Conservation (phyloP, 2,888 invertebrate genomes). For the Melinaea marsaeus region DNA sequence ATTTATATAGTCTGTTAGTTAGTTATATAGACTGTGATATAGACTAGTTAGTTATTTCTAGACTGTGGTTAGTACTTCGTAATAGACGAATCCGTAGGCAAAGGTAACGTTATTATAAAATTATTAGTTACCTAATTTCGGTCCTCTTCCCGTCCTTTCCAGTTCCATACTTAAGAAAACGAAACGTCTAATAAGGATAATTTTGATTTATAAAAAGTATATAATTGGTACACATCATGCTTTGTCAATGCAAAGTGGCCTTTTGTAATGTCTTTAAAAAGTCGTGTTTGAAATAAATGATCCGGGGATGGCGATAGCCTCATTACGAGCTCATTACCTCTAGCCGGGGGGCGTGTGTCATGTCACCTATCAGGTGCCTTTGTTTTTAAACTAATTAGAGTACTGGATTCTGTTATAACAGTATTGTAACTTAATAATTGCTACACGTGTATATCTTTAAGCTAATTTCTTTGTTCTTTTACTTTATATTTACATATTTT, state of each 20-base stretch:
- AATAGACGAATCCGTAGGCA: no score
- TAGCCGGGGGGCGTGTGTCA: constrained; percentile 52
- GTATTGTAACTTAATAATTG: constrained; percentile 48
- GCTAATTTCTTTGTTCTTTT: not conserved
- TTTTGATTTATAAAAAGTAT: constrained; percentile 17
- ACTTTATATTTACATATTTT: not conserved
- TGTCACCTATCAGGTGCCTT: constrained; percentile 45
- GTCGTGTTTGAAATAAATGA: constrained; percentile 44
- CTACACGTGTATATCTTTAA: constrained; percentile 44
- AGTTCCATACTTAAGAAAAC: constrained; percentile 14
- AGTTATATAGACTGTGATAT: no score
- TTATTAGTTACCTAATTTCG: no score
- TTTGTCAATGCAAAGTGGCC: constrained; percentile 40
- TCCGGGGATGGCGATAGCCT: constrained; percentile 54
- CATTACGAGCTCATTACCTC: constrained; percentile 60
- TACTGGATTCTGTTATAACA: constrained; percentile 39
- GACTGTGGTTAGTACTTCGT: no score
- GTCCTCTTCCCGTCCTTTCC: constrained; percentile 5
- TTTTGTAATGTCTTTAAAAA: constrained; percentile 50
- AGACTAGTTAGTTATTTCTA: no score
- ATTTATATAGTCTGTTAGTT: no score
- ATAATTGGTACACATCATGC: constrained; percentile 25
- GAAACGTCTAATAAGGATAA: constrained; percentile 17
- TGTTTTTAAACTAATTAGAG: constrained; percentile 68
- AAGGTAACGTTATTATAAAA: no score